Base-by-base conservation (phyloP, 2,113 vertebrate genomes). In the Festucalex cinctus region DNA sequence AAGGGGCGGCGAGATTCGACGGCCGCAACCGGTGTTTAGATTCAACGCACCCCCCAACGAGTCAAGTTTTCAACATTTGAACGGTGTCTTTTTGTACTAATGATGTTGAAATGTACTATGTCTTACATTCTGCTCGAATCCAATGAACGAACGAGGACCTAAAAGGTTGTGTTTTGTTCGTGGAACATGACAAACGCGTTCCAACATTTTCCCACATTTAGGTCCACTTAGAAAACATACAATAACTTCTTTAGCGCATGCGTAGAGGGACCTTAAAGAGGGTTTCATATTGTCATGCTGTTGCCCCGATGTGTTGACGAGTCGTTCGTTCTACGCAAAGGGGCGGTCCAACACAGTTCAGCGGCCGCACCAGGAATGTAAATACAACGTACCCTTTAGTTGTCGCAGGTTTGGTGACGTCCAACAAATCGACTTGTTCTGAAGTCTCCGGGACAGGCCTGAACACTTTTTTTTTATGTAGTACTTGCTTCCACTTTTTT, bases 391-490 rank as follows among this genome's bases (percentile, higher is more conserved):
- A 65, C 59, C 67, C 57, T 69, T 3, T 65, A 4, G 70, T 79
- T 63, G 91, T 91, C 91, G 90, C 91, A 85, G 83, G 82, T 88
- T 84, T 89, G 88, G 86, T 92, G 91, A 92, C 91, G 92, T 91
- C 83, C 72, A 80, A 82, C 78, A 80, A n/a, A 80, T 85, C 82
- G 89, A 89, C 83, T 89, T 3, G 70, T 76, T 73, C 67, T 84
- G 83, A 80, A 88, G 83, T 87, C 82, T 90, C 78, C 77, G 75
- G 81, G 86, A 82, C 84, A 88, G 91, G 92, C 91, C 92, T 92
- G 85, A 51, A 75, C 76, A 88, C 83, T 85, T 82, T 70, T 63
- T 85, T 82, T 70, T 63, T 56, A 71, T 66, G 28, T 63, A 79
- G 58, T 78, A 67, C 56, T 13, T 71, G 65, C 44, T 60, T 61